A percentile compares a stretch with the other conserved stretches of the same genome.
phyloP scores from a whole-genome alignment of 2,888 invertebrate species.

The Portevinia maculata region DNA sequence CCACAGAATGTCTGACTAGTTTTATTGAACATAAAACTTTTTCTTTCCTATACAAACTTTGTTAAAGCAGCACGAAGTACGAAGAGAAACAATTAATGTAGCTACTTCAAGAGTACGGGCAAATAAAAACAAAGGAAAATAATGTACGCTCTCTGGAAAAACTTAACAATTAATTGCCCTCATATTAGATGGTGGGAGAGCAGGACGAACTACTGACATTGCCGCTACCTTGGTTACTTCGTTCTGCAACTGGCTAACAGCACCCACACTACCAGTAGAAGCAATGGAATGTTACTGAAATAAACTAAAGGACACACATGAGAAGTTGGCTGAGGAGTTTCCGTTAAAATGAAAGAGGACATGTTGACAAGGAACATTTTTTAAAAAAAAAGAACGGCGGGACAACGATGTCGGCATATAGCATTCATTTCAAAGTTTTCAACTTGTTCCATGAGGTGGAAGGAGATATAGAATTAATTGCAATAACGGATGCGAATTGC shows the following conservation, averaged over 20 bases:
- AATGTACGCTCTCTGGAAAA: conserved; percentile 40
- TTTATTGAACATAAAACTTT: conserved; percentile 30
- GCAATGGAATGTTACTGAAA: conserved; percentile 60
- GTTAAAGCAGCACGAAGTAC: conserved; percentile 13
- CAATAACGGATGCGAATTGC: conserved; percentile 74
- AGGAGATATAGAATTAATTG: conserved; percentile 71
- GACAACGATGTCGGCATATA: conserved; percentile 16
- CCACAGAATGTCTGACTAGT: conserved; percentile 36
- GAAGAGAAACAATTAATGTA: conserved; percentile 41
- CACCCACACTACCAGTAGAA: not conserved
- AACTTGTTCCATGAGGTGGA: conserved; percentile 57
- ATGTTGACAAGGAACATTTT: conserved; percentile 59
- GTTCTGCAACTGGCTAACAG: conserved; percentile 5
- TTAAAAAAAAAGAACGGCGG: conserved; percentile 38
- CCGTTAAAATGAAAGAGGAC: conserved; percentile 56
- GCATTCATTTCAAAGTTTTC: conserved; percentile 27
- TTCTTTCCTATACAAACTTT: conserved; percentile 37
- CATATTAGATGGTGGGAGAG: conserved; percentile 31
- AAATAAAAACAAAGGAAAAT: conserved; percentile 9
- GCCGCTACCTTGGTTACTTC: conserved; percentile 14
- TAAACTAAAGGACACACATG: conserved; percentile 54
- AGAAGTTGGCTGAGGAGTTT: conserved; percentile 41
- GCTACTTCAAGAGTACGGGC: conserved; percentile 10
- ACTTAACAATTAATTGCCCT: conserved; percentile 64
- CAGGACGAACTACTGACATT: conserved; percentile 2